phyloP scores from a whole-genome alignment of 2,888 invertebrate genomes.

The Acanthosepion esculentum region DNA sequence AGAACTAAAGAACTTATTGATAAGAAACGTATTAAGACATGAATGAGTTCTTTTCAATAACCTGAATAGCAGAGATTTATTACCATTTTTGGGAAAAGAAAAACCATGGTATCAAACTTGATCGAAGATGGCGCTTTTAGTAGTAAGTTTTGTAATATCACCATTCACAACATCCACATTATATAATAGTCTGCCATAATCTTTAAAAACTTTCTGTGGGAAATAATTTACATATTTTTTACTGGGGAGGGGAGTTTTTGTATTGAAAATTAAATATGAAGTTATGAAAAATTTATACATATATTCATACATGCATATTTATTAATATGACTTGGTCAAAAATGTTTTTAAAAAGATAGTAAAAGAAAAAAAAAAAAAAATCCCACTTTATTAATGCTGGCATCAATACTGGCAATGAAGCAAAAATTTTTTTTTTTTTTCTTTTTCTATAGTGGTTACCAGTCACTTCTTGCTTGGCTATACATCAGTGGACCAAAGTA shows the following conservation, averaged over 20 bases:
- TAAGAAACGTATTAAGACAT: too few relatives aligned
- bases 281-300: background rate
- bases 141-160: too few relatives aligned
- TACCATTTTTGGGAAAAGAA: too few relatives aligned
- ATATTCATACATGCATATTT: conserved; percentile 5
- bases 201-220: background rate
- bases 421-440: background rate
- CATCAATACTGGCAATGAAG: background rate
- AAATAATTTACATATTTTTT: background rate
- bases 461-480: conserved; percentile 5
- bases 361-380: background rate
- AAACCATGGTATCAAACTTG: too few relatives aligned
- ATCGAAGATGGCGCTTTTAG: too few relatives aligned
- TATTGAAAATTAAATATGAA: background rate
- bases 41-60: too few relatives aligned
- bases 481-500: background rate
- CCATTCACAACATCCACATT: too few relatives aligned
- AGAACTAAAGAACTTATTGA: too few relatives aligned
- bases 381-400: background rate
- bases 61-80: too few relatives aligned
- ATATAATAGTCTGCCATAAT: background rate
- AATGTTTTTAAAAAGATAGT: background rate
- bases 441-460: background rate
- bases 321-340: conserved; percentile 25
- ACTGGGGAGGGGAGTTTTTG: background rate